Evolutionary conservation across 23 tunicate species (phyloP).

Genomic region (Botrylloides violaceus): DNA sequence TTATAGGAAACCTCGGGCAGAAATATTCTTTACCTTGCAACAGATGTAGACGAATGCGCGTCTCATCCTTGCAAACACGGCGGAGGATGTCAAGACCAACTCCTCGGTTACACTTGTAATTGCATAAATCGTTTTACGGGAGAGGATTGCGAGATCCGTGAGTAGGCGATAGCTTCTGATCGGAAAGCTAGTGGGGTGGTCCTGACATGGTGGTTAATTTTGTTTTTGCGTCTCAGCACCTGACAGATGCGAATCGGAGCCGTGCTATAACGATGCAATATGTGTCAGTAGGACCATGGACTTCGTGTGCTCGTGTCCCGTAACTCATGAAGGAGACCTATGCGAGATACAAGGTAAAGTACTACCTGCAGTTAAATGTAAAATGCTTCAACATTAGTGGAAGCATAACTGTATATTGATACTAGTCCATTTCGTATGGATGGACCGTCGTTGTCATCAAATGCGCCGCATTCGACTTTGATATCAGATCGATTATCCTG

Average conservation of each 20-base stretch:
- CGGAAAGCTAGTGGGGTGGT: too few relatives aligned
- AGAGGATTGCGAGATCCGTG: constrained; percentile 21
- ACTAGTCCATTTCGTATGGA: too few relatives aligned
- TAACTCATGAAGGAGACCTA: constrained; percentile 36
- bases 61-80: constrained; percentile 30
- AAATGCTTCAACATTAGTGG: too few relatives aligned
- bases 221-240: constrained; percentile 50
- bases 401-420: too few relatives aligned
- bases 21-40: not conserved
- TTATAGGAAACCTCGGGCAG: too few relatives aligned
- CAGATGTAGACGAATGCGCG: constrained; percentile 29
- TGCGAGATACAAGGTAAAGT: constrained; percentile 60
- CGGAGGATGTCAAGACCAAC: constrained; percentile 16
- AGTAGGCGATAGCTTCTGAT: too few relatives aligned
- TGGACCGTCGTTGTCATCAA: too few relatives aligned
- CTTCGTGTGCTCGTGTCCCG: constrained; percentile 56
- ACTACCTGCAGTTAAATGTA: too few relatives aligned
- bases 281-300: constrained; percentile 33
- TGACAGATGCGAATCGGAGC: constrained; percentile 68
- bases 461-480: too few relatives aligned
- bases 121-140: constrained; percentile 25
- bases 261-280: constrained; percentile 61
- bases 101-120: constrained; percentile 2
- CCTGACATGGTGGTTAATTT: too few relatives aligned
- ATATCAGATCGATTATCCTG: too few relatives aligned